Evolutionary conservation across 2,888 invertebrate genomes (phyloP), one percentile per base, ranked within the genome.

Genomic region (Vandiemenella viatica): DNA sequence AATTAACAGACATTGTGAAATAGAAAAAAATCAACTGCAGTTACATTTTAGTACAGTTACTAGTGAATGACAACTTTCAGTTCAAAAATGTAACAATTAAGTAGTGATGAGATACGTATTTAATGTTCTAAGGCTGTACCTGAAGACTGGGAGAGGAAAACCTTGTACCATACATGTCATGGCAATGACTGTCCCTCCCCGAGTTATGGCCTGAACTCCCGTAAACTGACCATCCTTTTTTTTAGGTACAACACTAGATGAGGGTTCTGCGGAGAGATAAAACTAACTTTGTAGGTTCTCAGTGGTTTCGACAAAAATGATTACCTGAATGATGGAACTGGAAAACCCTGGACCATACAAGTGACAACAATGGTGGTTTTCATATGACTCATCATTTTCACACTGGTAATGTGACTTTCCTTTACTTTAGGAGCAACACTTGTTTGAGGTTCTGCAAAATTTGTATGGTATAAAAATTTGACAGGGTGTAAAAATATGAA

Each of bases 271-370:
- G 53, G 54, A 42, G 37, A 59, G 59, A 52, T 51, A n/a, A 45
- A 26, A 18, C n/a, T 17, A 20, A 13, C 18, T 42, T 15, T 10
- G 18, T n/a, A n/a, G 42, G 19, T 42, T 13, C 3, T 32, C 10
- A 32, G n/a, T 13, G 32, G n/a, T 2, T 32, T 32, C 2, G 32
- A 32, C 3, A 10, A 13, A 32, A 32, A 32, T 4, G 15, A n/a
- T 67, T 71, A 77, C 74, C 74, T 73, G 68, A 69, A 70, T 49
- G 63, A 60, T 22, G 77, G 78, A 46, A 74, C 70, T 18, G 77
- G 78, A 65, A 70, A 79, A 21, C 79, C 81, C 70, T 85, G 83
- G 50, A 80, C 80, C 43, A 81, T 80, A 63, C 83, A 84, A 19
- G 42, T 42, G n/a, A 42, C 21, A 42, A 21, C 42, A 10, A 19